phyloP scores from a whole-genome alignment of 1,140 invertebrate species.

The Diprion similis region DNA sequence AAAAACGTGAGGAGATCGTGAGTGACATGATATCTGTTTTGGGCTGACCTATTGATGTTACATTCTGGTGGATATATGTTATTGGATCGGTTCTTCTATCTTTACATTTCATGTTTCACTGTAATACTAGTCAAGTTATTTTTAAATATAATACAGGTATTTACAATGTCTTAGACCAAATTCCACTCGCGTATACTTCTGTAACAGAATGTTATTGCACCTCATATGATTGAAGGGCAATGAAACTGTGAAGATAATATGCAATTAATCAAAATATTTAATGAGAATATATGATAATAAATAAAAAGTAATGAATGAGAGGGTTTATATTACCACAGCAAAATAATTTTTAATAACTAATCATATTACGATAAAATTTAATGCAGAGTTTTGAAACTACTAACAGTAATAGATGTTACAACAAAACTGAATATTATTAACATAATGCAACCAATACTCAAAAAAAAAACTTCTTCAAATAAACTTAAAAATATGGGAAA shows the following conservation, averaged over 20 bases:
- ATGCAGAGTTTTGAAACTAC: too few species aligned
- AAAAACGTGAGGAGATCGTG: too few species aligned
- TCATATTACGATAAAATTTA: too few species aligned
- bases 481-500: background rate
- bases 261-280: background rate
- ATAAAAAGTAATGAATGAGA: background rate
- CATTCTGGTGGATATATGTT: too few species aligned
- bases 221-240: too few species aligned
- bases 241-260: too few species aligned
- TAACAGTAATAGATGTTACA: too few species aligned
- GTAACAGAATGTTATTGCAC: background rate
- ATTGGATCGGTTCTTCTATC: too few species aligned
- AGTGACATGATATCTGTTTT: too few species aligned
- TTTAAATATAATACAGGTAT: background rate
- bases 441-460: background rate
- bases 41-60: too few species aligned
- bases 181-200: background rate
- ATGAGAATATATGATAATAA: background rate
- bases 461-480: background rate
- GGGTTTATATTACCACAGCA: background rate
- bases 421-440: background rate
- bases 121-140: background rate
- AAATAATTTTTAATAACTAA: too few species aligned
- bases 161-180: conserved; percentile 1
- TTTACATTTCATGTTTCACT: background rate